phyloP scores from a whole-genome alignment of 2,888 invertebrate species.

The Allophyes oxyacanthae region DNA sequence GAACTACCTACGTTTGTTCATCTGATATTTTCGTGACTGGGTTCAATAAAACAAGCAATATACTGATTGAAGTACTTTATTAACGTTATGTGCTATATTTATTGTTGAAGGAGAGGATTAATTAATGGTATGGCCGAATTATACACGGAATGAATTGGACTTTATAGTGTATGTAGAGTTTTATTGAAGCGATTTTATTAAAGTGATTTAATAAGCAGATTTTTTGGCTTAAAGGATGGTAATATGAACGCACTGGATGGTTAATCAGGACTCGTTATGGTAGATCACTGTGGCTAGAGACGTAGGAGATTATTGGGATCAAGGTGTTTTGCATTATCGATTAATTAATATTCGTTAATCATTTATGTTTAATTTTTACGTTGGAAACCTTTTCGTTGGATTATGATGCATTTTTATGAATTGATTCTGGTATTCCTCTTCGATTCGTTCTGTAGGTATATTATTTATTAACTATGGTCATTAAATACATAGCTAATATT shows the following conservation, averaged over 20 bases:
- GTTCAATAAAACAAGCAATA: slow-evolving; percentile 52
- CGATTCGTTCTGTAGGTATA: too few relatives aligned
- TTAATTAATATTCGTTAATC: background rate
- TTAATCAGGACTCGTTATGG: slow-evolving; percentile 19
- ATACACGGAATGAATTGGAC: slow-evolving; percentile 41
- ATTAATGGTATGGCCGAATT: slow-evolving; percentile 57
- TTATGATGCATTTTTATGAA: too few relatives aligned
- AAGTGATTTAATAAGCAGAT: slow-evolving; percentile 24
- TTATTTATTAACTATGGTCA: too few relatives aligned
- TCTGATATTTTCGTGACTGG: slow-evolving; percentile 54
- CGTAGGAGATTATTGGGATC: background rate
- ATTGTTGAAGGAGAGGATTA: slow-evolving; percentile 41
- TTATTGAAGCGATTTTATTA: slow-evolving; percentile 45
- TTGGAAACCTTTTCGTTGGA: background rate
- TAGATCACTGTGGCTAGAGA: slow-evolving; percentile 2
- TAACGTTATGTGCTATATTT: slow-evolving; percentile 47
- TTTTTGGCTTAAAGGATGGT: slow-evolving; percentile 31
- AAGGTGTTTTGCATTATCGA: slow-evolving; percentile 3
- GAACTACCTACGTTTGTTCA: slow-evolving; percentile 36
- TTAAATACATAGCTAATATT: too few relatives aligned
- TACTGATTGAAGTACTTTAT: slow-evolving; percentile 58
- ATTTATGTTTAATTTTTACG: background rate
- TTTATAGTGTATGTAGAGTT: slow-evolving; percentile 49
- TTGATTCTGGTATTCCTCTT: too few relatives aligned
- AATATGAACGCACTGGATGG: slow-evolving; percentile 24